phyloP scores from a whole-genome alignment of 2,797 vertebrate species.

The Oophaga sylvatica region DNA sequence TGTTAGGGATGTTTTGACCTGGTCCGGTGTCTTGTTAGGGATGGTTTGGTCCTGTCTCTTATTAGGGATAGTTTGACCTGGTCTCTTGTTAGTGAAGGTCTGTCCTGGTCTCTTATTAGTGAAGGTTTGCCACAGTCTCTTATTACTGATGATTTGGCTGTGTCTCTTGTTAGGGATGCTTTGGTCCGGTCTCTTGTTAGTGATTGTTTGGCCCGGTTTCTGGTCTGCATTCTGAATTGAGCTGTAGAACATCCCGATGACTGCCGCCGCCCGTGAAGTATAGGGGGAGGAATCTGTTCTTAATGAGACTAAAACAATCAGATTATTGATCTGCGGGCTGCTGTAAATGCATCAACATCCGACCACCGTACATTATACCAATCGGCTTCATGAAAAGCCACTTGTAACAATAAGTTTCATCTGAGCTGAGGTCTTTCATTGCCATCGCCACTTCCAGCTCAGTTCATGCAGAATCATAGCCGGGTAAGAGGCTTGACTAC shows the following conservation, averaged over 20 bases:
- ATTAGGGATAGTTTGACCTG: too few relatives aligned
- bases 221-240: not conserved
- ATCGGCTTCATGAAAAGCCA: slow-evolving; percentile 9
- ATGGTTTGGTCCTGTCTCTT: too few relatives aligned
- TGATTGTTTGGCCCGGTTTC: too few relatives aligned
- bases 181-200: too few relatives aligned
- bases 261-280: not conserved
- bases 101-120: too few relatives aligned
- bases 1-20: too few relatives aligned
- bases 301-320: slow-evolving; percentile 47
- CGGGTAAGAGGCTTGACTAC: slow-evolving; percentile 31
- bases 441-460: slow-evolving; percentile 29
- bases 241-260: not conserved
- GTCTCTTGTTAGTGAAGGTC: too few relatives aligned
- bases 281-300: not conserved
- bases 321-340: slow-evolving; percentile 35
- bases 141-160: not conserved
- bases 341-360: slow-evolving; percentile 38
- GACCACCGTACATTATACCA: slow-evolving; percentile 28
- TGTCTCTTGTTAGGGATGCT: not conserved
- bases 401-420: slow-evolving; percentile 32
- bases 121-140: not conserved
- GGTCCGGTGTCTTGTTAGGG: too few relatives aligned
- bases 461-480: slow-evolving; percentile 15
- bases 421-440: slow-evolving; percentile 22